A percentile compares a stretch with the other conserved stretches of the same genome.
These are phyloP conservation scores for Dreissena polymorpha DNA, from an alignment of 1,140 invertebrate species.

Conservation along the genomic window DNA sequence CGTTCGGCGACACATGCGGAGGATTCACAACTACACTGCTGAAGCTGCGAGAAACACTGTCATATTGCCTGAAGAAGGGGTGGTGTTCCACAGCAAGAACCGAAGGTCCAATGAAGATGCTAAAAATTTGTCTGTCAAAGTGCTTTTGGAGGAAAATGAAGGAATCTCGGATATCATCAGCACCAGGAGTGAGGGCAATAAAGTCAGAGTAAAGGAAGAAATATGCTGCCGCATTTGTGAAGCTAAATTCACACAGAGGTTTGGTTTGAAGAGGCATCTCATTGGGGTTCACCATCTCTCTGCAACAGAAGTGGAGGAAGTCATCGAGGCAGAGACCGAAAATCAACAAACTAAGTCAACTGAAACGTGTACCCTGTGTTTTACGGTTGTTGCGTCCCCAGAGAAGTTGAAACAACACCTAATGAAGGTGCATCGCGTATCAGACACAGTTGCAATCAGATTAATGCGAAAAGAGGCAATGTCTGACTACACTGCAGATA, in stretches of 20 bases:
- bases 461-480: slow-evolving; percentile 24
- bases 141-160: not conserved
- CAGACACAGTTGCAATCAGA: slow-evolving; percentile 32
- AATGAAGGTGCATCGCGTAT: slow-evolving; percentile 39
- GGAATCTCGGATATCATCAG: too few relatives aligned
- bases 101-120: slow-evolving; percentile 12
- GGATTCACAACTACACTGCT: slow-evolving; percentile 29
- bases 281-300: slow-evolving; percentile 27
- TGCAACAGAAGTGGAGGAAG: slow-evolving; percentile 6
- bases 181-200: too few relatives aligned
- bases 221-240: slow-evolving; percentile 44
- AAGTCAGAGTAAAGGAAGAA: slow-evolving; percentile 13
- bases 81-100: slow-evolving; percentile 1
- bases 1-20: slow-evolving; percentile 36
- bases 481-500: slow-evolving; percentile 47
- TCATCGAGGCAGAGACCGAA: slow-evolving; percentile 41
- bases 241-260: slow-evolving; percentile 27
- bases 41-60: slow-evolving; percentile 33
- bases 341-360: not conserved
- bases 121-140: not conserved
- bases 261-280: slow-evolving; percentile 40
- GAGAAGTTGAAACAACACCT: slow-evolving; percentile 22
- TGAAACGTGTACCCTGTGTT: slow-evolving; percentile 37
- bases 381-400: slow-evolving; percentile 18
- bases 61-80: slow-evolving; percentile 42